Evolutionary conservation across 2,113 vertebrate genomes (phyloP).

Genomic region (Chunga burmeisteri): DNA sequence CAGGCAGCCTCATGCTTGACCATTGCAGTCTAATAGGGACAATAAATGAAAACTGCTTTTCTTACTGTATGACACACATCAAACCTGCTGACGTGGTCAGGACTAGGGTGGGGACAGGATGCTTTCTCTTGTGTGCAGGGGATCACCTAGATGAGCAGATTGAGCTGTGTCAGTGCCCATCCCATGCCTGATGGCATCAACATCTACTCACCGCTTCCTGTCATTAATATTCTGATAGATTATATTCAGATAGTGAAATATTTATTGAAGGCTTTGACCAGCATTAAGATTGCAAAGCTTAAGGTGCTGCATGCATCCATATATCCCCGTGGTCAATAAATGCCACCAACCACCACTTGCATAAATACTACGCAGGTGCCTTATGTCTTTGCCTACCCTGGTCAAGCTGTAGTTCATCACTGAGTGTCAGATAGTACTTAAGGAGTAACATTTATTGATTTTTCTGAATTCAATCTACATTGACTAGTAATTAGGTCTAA

Average conservation of each 20-base stretch:
- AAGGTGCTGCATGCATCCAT: neutral
- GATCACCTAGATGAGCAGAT: neutral
- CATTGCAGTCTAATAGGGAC: fast-evolving
- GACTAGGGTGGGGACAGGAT: neutral
- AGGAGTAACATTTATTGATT: neutral
- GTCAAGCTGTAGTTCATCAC: neutral
- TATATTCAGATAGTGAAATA: neutral
- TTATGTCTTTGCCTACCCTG: neutral
- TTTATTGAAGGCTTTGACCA: neutral
- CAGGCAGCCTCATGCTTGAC: neutral
- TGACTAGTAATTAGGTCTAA: neutral
- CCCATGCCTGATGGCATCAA: neutral
- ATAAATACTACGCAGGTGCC: neutral
- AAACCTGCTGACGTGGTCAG: neutral
- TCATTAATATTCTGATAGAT: neutral
- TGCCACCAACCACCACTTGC: neutral
- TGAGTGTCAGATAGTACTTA: neutral
- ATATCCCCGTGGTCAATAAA: neutral
- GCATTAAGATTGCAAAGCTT: neutral
- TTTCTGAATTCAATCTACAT: neutral
- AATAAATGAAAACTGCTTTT: neutral
- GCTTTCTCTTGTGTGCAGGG: neutral
- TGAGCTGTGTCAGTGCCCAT: neutral
- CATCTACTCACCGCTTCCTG: neutral
- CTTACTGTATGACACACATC: neutral